Base-by-base conservation (phyloP, 2,113 vertebrate genomes). In the Chloropsis cyanopogon region DNA sequence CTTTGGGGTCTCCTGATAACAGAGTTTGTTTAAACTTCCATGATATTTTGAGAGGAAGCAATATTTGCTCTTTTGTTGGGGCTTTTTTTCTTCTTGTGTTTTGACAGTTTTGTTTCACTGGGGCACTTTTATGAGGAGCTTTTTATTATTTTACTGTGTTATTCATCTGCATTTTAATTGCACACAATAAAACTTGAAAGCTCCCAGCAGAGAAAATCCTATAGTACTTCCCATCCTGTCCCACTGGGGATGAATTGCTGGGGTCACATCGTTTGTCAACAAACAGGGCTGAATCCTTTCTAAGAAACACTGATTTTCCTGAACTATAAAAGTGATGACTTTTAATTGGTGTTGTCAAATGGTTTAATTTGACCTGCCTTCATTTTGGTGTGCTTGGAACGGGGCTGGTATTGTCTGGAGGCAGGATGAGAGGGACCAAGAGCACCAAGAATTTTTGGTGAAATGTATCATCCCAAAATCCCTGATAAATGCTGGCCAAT, bases 91-190 rank as follows among this genome's bases (percentile, higher is more conserved):
- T 25, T 25, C 68, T 88, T 52, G 59, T 87, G 64, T 94, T 94
- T 90, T 83, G 90, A 92, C 82, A 81, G 80, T 90, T 90, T 90
- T 81, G 72, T 93, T 96, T 96, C 77, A 39, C 29, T 88, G 56
- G 72, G 76, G 53, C 64, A 75, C 46, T 94, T 95, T 95, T 95
- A 94, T 84, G 77, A 86, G 87, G 82, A 92, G 56, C 52, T 12
- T 90, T 96, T 95, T 95, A 95, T 96, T 94, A 96, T 96, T 95
- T 96, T 96, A 95, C 88, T 92, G 5, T 29, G 84, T 92, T 94
- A 83, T 92, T 96, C 88, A 95, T 96, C 92, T 95, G 65, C 86
- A 69, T 96, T 96, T 96, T 95, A 93, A 96, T 88, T 94, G 92
- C 92, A 73, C 60, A 59, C 93, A 88, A 88, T 97, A 96, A 96